Percentiles rank a stretch among this genome's conserved stretches.
These are phyloP conservation scores for Chrysolophus pictus DNA, from an alignment of 2,797 vertebrate genomes.

Conservation along the genomic window DNA sequence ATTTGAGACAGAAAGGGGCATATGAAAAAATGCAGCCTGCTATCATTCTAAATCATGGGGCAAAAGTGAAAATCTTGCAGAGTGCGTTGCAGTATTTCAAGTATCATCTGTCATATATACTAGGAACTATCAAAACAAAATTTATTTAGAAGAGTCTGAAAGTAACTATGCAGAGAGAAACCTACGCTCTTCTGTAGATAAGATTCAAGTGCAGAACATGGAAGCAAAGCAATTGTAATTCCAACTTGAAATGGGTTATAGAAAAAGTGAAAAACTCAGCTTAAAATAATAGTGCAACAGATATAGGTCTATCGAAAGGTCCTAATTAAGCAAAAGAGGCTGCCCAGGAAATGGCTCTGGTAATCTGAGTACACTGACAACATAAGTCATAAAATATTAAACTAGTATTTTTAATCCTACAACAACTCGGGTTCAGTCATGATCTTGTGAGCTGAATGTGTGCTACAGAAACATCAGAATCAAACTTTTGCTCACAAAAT, in stretches of 20 bases:
- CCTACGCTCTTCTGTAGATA: background rate
- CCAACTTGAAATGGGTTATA: background rate
- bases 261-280: background rate
- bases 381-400: constrained; percentile 20
- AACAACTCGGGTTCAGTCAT: background rate
- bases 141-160: background rate
- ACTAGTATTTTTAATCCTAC: background rate
- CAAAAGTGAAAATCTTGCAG: background rate
- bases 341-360: background rate
- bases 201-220: background rate
- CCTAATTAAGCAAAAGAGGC: constrained; percentile 2
- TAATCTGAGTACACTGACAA: background rate
- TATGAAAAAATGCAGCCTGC: background rate
- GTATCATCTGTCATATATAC: background rate
- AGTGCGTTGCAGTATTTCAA: background rate
- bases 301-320: background rate
- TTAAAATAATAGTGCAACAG: background rate
- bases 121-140: background rate
- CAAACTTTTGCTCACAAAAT: background rate
- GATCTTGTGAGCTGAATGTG: background rate
- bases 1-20: background rate
- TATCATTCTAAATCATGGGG: background rate
- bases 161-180: background rate
- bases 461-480: constrained; percentile 9
- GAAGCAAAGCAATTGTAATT: background rate